These are phyloP conservation scores for Saguinus imperator DNA, from an alignment of 2,113 vertebrate species.

Conservation along the genomic window DNA sequence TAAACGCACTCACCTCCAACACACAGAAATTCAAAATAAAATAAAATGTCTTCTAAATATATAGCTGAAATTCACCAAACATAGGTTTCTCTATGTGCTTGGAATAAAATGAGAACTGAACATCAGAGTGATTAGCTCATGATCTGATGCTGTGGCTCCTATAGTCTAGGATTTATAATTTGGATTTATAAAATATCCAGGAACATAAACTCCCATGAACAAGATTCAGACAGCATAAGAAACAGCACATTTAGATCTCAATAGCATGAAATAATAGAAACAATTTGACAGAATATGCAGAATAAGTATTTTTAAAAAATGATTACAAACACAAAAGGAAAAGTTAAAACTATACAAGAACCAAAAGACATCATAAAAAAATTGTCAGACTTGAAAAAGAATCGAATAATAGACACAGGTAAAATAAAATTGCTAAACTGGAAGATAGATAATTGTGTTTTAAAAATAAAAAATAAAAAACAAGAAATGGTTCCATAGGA, in stretches of 20 bases:
- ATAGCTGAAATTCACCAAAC: background rate
- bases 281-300: background rate
- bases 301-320: background rate
- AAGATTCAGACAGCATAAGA: background rate
- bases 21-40: slow-evolving; percentile 25
- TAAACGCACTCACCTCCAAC: background rate
- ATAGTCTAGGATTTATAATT: background rate
- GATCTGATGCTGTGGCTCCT: background rate
- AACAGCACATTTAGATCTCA: background rate
- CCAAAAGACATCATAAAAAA: background rate
- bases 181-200: background rate
- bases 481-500: background rate
- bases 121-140: background rate
- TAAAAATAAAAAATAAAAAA: background rate
- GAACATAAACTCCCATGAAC: background rate
- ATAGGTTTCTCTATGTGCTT: background rate
- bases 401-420: background rate
- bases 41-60: slow-evolving; percentile 24
- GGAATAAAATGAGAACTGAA: background rate
- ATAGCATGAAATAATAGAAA: background rate
- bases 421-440: background rate
- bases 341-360: background rate
- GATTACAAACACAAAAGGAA: slow-evolving; percentile 2
- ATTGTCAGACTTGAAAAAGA: background rate
- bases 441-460: background rate